Percentiles rank a stretch among this genome's conserved stretches.
Conservation (phyloP, 2,888 invertebrate species). For the Nemotelus nigrinus region DNA sequence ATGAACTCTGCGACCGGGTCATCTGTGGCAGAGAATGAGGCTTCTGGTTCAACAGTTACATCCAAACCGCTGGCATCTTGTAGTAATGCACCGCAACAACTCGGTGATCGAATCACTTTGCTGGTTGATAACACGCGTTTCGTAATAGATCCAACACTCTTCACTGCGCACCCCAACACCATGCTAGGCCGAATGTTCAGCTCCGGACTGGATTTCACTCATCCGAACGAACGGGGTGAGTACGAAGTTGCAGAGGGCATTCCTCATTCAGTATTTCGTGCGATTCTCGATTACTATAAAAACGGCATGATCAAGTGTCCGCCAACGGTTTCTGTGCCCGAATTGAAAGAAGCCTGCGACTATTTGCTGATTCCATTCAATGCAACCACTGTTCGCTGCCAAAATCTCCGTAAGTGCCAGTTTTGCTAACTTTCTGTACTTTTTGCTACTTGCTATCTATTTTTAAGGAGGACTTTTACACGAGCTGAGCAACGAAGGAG, state of each 20-base stretch:
- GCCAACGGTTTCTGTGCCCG: slow-evolving; percentile 94
- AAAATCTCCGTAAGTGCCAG: slow-evolving; percentile 85
- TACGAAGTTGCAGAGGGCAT: slow-evolving; percentile 98
- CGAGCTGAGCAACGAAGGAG: slow-evolving; percentile 99
- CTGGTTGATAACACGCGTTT: slow-evolving; percentile 97
- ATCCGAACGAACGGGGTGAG: slow-evolving; percentile 95
- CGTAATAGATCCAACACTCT: slow-evolving; percentile 90
- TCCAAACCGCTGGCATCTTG: slow-evolving; percentile 5
- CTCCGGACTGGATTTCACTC: slow-evolving; percentile 88
- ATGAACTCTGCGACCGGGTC: slow-evolving; percentile 38
- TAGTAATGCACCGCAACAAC: slow-evolving; percentile 46
- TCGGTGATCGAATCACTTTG: slow-evolving; percentile 81
- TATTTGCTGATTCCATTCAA: slow-evolving; percentile 98
- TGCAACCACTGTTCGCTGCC: slow-evolving; percentile 92
- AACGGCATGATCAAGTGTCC: slow-evolving; percentile 93
- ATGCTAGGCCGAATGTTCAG: slow-evolving; percentile 99
- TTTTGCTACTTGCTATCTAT: slow-evolving; percentile 15
- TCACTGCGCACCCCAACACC: slow-evolving; percentile 95
- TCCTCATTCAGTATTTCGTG: slow-evolving; percentile 92
- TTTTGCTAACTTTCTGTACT: slow-evolving; percentile 52
- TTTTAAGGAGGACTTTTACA: slow-evolving; percentile 86
- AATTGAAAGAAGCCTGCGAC: slow-evolving; percentile 97
- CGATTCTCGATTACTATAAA: slow-evolving; percentile 94
- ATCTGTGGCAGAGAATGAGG: slow-evolving; percentile 20
- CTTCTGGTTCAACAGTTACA: not conserved